phyloP scores from a whole-genome alignment of 2,888 invertebrate genomes.

The Cheilosia scutellata region DNA sequence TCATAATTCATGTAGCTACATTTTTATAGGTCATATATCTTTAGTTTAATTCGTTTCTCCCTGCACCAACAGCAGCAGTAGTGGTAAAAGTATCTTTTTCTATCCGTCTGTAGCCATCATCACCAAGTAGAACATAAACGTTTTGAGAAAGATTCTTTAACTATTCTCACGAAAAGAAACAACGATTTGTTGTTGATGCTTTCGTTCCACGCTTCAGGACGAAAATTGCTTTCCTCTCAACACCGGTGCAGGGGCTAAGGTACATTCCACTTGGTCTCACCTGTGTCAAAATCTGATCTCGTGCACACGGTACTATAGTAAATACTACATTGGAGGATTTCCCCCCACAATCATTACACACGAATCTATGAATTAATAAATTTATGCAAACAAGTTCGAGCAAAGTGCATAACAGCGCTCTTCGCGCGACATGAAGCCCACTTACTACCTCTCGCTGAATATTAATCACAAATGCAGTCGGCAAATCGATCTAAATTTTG shows the following conservation, averaged over 20 bases:
- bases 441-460: conserved; percentile 40
- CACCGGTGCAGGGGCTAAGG: neutral
- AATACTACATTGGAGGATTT: conserved; percentile 36
- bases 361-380: conserved; percentile 74
- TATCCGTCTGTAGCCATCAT: conserved; percentile 51
- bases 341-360: conserved; percentile 57
- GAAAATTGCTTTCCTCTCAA: conserved; percentile 17
- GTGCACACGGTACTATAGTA: conserved; percentile 35
- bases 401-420: conserved; percentile 50
- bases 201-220: conserved; percentile 58
- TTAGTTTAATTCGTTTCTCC: conserved; percentile 65
- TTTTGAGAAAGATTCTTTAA: conserved; percentile 39
- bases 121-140: conserved; percentile 61
- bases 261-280: conserved; percentile 29
- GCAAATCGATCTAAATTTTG: conserved; percentile 74
- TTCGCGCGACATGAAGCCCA: conserved; percentile 52
- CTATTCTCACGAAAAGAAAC: conserved; percentile 63
- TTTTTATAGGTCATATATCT: conserved; percentile 75
- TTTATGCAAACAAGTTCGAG: conserved; percentile 71
- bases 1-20: conserved; percentile 70
- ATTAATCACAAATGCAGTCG: conserved; percentile 71
- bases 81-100: conserved; percentile 62
- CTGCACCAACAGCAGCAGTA: conserved; percentile 43
- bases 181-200: conserved; percentile 65
- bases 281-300: conserved; percentile 68